These are phyloP conservation scores for Bombycilla garrulus DNA, from an alignment of 2,113 vertebrate species.

Conservation along the genomic window DNA sequence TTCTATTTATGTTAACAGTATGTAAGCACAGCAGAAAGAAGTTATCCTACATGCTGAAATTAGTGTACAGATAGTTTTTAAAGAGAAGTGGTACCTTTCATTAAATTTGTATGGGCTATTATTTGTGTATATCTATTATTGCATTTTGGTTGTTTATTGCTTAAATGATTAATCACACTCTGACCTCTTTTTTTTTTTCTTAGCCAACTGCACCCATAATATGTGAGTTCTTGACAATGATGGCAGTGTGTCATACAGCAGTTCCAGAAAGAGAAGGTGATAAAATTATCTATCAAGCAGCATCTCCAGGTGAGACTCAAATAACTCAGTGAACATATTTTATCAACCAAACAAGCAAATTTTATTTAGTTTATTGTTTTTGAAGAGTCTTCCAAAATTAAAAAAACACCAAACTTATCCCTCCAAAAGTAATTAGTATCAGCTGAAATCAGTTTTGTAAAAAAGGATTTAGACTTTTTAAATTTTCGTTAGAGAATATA, in stretches of 20 bases:
- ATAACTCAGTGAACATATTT: background rate
- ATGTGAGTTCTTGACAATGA: slow-evolving; percentile 98
- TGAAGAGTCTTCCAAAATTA: background rate
- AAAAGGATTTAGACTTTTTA: background rate
- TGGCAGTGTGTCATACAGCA: slow-evolving; percentile 97
- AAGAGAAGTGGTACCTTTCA: background rate
- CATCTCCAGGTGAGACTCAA: slow-evolving; percentile 88
- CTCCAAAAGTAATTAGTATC: background rate
- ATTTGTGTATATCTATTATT: background rate
- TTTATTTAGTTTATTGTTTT: background rate
- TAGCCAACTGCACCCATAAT: slow-evolving; percentile 94
- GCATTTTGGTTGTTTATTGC: background rate
- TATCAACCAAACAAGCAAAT: background rate
- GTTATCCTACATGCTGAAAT: background rate
- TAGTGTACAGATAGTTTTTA: background rate
- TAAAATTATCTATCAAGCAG: slow-evolving; percentile 91
- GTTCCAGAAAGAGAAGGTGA: slow-evolving; percentile 89
- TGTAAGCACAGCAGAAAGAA: background rate
- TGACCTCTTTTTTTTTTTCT: background rate
- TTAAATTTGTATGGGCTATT: background rate
- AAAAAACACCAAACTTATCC: background rate
- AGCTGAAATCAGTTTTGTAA: background rate
- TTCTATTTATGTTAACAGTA: background rate
- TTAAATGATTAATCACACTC: background rate
- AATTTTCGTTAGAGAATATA: background rate